phyloP scores from a whole-genome alignment of 2,888 invertebrate genomes.

The Chaitophorus viminalis region DNA sequence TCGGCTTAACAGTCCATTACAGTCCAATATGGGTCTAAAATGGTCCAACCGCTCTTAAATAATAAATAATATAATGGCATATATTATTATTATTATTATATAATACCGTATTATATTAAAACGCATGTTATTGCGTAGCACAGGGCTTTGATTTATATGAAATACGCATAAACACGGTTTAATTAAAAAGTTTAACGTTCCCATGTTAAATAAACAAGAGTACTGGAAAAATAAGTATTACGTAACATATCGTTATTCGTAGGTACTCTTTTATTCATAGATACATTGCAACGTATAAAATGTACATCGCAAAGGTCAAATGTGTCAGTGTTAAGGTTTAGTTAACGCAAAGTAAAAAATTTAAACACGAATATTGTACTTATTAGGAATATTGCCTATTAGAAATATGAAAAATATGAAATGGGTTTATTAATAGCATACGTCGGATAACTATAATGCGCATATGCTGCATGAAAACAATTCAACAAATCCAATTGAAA shows the following conservation, averaged over 20 bases:
- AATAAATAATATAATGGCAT: not conserved
- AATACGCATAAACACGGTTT: not conserved
- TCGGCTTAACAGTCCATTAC: slow-evolving; percentile 15
- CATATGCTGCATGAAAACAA: not conserved
- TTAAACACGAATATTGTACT: not conserved
- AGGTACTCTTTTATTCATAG: not conserved
- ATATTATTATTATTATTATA: not conserved
- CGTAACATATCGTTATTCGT: not conserved
- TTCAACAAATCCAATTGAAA: not conserved
- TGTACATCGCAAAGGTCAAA: not conserved
- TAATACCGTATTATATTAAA: not conserved
- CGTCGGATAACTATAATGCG: not conserved
- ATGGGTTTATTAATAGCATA: slow-evolving; percentile 7
- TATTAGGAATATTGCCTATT: slow-evolving; percentile 1
- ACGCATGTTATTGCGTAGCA: not conserved
- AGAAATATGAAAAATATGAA: not conserved
- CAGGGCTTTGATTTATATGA: not conserved
- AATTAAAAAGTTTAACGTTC: not conserved
- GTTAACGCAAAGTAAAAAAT: not conserved
- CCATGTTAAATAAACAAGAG: not conserved
- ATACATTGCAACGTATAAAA: not conserved
- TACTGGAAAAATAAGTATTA: not conserved
- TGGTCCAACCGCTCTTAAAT: slow-evolving; percentile 6
- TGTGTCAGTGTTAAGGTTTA: not conserved
- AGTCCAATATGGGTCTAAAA: not conserved